Evolutionary conservation across 2,888 invertebrate genomes (phyloP), one percentile per base, ranked within the genome.

Genomic region (Drosophila atroscutellata): DNA sequence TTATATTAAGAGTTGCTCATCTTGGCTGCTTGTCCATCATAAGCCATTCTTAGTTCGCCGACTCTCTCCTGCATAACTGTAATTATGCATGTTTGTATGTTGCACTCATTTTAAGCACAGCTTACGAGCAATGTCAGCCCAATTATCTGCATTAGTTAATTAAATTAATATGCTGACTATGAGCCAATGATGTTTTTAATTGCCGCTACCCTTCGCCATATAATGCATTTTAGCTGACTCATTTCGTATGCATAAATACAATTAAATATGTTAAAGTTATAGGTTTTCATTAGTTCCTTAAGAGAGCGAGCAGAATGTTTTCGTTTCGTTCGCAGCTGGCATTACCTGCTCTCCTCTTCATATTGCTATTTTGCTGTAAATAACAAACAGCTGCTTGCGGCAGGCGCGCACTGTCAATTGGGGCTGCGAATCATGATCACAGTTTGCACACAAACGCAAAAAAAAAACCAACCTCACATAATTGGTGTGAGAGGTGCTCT

Each of bases 91-190:
- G 9, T 49, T 8, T 28, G 50, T 13, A 7, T 28, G 51, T 11
- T 42, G 30, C 54, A 63, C 26, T 66, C 20, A 45, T 55, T 77
- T 15, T 52, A n/a, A 26, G 18, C 32, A 8, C 34, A 57, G 36
- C 32, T 37, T 32, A 13, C 11, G 11, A 26, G 18, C 42, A 20
- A 13, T 45, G 37, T 37, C 56, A n/a, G 50, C 15, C 49, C 72
- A 78, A 86, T 90, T 77, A 84, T 77, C 71, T 64, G 66, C 69
- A 81, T 86, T 91, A 89, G 85, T 88, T 90, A 76, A 86, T 88
- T 80, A 83, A 81, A 80, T 90, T 79, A 90, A 86, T 90, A 83
- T 81, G 69, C 57, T 66, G 65, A 60, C 47, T 64, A 26, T 57
- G 49, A 62, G 59, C 81, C 65, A 71, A 71, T 64, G 75, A 72